Base-by-base conservation (phyloP, 2,113 vertebrate genomes). In the Garra rufa region DNA sequence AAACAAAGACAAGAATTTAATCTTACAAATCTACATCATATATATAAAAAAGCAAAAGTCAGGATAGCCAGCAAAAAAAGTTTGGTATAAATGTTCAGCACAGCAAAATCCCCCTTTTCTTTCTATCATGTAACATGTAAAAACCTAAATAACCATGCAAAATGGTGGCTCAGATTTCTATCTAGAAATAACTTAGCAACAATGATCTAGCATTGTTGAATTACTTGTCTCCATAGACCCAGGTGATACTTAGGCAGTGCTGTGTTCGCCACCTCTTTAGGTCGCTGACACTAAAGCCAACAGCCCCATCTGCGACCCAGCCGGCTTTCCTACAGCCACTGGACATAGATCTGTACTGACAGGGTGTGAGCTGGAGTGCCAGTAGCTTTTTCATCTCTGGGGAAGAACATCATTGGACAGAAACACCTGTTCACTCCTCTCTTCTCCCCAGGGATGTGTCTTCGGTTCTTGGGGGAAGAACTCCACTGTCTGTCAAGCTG, bases 301-400 rank as follows among this genome's bases (percentile, higher is more conserved):
- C 34, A 48, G 38, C 50, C 41, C 44, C 77, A 85, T 80, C 84
- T 85, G 84, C 17, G 63, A 19, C 48, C 63, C 57, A 82, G 50
- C 24, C 11, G 77, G 75, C 52, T 46, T 63, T 46, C 26, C 41
- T 19, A 14, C 11, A 9, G 15, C 69, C 17, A 26, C 65, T 71
- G 80, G 50, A 73, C 75, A 55, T 30, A 61, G 67, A 83, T 80
- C 17, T 71, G 21, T 81, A 75, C n/a, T 84, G 83, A 78, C 83
- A 84, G 48, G 34, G n/a, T 57, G 61, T 69, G 57, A 78, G 73
- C 30, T 55, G 48, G 21, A 24, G 73, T 70, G 73, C 61, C 13
- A 57, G 65, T 69, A 46, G 30, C 43, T 83, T 44, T 61, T 41
- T 24, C 41, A 41, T 87, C 44, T 44, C 61, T 61, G n/a, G 78